These are phyloP conservation scores for Neotoxoptera formosana DNA, from an alignment of 1,140 invertebrate genomes.

Conservation along the genomic window DNA sequence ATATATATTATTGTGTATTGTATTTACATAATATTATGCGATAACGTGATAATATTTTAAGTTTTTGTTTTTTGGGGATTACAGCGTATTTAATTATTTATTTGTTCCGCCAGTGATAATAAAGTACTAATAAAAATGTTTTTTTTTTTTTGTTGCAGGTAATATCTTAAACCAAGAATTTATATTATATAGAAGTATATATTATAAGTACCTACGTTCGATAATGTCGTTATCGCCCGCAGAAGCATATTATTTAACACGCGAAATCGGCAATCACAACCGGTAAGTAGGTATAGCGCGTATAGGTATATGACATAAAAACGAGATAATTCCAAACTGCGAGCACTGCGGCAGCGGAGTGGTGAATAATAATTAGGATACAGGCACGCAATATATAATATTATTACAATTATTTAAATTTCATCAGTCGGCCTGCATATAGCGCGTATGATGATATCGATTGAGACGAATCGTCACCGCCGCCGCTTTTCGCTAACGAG, in stretches of 20 bases:
- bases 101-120: background rate
- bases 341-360: background rate
- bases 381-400: no score
- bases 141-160: slow-evolving; percentile 23
- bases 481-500: background rate
- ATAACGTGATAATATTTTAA: background rate
- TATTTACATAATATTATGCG: background rate
- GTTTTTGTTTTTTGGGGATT: background rate
- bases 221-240: background rate
- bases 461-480: background rate
- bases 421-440: background rate
- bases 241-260: background rate
- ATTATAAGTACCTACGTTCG: background rate
- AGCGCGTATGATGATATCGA: background rate
- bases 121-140: background rate
- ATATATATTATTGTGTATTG: background rate
- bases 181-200: background rate
- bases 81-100: background rate
- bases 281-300: background rate
- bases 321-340: background rate
- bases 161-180: background rate
- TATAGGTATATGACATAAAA: background rate
- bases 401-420: background rate
- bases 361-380: background rate
- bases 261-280: background rate